phyloP scores from a whole-genome alignment of 2,888 invertebrate genomes.

The Diarsia dahlii region DNA sequence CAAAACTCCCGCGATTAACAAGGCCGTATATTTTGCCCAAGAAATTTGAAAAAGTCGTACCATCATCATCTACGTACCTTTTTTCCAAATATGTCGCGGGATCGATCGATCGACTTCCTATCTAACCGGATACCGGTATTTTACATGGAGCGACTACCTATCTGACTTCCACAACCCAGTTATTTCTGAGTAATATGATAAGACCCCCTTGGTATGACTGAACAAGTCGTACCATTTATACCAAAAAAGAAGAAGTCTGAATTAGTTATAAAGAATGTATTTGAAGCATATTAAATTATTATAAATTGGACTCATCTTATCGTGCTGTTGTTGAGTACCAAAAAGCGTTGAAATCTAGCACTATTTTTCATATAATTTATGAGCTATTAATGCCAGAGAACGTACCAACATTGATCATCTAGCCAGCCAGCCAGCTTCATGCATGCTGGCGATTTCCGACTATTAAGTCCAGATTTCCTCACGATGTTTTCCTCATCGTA shows the following conservation, averaged over 20 bases:
- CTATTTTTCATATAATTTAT: neutral
- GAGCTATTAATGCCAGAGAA: conserved; percentile 12
- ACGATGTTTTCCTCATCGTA: neutral
- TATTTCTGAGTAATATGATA: too few species aligned
- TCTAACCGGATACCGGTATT: too few species aligned
- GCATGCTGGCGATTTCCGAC: neutral
- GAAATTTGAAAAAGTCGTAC: neutral
- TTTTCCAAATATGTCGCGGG: too few species aligned
- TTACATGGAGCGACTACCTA: too few species aligned
- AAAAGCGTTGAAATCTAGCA: neutral
- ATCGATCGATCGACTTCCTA: too few species aligned
- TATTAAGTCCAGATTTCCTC: conserved; percentile 28
- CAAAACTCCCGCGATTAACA: too few species aligned
- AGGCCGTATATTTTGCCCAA: neutral
- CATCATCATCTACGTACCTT: too few species aligned
- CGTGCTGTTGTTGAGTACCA: neutral
- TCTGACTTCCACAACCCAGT: too few species aligned
- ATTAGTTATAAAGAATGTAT: too few species aligned
- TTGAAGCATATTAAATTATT: neutral
- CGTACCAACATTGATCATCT: conserved; percentile 1
- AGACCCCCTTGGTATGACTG: too few species aligned
- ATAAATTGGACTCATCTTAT: neutral
- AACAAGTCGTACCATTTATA: neutral
- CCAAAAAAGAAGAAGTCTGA: neutral
- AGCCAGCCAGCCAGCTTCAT: neutral